phyloP scores from a whole-genome alignment of 2,113 vertebrate genomes.

The Clarias macrocephalus region DNA sequence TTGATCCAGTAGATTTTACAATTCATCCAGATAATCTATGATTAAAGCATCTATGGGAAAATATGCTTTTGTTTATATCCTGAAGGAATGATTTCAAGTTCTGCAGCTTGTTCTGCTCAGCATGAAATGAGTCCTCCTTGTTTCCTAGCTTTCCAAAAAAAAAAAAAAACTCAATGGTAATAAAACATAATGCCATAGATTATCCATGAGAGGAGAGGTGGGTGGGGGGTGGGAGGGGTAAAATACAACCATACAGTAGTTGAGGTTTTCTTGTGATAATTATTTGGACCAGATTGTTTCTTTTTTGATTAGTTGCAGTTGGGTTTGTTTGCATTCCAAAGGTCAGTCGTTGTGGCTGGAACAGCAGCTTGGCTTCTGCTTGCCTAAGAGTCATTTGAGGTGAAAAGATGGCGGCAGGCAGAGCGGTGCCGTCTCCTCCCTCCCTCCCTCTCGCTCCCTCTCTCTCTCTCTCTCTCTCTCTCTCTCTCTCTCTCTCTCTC shows the following conservation, averaged over 20 bases:
- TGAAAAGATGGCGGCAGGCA: constrained; percentile 45
- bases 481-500: neutral
- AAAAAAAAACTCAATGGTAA: neutral
- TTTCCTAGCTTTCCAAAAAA: neutral
- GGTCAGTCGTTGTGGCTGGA: constrained; percentile 36
- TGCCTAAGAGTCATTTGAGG: constrained; percentile 44
- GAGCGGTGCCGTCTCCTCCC: constrained; percentile 2
- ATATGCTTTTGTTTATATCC: constrained; percentile 6
- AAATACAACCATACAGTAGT: neutral
- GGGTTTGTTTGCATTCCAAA: constrained; percentile 45
- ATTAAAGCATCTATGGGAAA: constrained; percentile 3
- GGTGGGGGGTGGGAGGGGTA: neutral
- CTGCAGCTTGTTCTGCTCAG: constrained; percentile 2
- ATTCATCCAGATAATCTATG: constrained; percentile 2
- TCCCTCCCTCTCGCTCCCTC: neutral
- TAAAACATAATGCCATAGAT: constrained; percentile 7
- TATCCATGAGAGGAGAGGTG: neutral
- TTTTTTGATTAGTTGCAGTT: constrained; percentile 16
- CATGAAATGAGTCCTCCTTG: neutral
- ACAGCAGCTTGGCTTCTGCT: constrained; percentile 33
- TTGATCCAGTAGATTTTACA: neutral
- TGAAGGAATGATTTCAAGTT: neutral
- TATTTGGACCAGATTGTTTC: constrained; percentile 10
- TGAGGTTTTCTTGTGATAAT: constrained; percentile 5
- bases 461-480: neutral